Evolutionary conservation across 2,888 invertebrate genomes (phyloP).

Genomic region (Fissipunctia ypsillon): DNA sequence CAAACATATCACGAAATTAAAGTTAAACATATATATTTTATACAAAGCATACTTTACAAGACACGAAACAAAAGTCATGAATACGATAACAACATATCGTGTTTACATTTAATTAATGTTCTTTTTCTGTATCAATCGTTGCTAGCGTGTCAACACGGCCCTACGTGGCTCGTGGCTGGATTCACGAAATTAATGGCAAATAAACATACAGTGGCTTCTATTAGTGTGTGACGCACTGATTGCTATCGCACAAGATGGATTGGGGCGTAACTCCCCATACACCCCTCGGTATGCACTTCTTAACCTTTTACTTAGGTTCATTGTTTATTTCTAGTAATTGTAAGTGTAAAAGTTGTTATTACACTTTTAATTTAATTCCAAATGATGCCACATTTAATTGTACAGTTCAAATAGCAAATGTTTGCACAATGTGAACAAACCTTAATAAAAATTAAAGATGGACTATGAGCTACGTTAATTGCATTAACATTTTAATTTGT

Average conservation of each 20-base stretch:
- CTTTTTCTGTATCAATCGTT: slow-evolving; percentile 54
- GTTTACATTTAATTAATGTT: slow-evolving; percentile 56
- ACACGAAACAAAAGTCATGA: slow-evolving; percentile 31
- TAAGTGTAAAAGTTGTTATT: background rate
- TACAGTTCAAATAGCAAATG: slow-evolving; percentile 12
- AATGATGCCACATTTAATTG: slow-evolving; percentile 21
- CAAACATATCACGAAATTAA: slow-evolving; percentile 10
- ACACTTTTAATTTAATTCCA: slow-evolving; percentile 8
- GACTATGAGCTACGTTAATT: slow-evolving; percentile 57
- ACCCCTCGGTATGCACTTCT: slow-evolving; percentile 59
- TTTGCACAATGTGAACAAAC: slow-evolving; percentile 36
- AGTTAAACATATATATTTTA: slow-evolving; percentile 3
- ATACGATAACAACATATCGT: slow-evolving; percentile 36
- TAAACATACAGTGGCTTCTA: slow-evolving; percentile 72
- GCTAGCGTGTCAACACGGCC: slow-evolving; percentile 46
- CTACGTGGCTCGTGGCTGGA: slow-evolving; percentile 58
- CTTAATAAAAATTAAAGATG: slow-evolving; percentile 44
- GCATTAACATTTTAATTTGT: slow-evolving; percentile 59
- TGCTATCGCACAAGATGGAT: slow-evolving; percentile 74
- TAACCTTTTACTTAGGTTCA: slow-evolving; percentile 28
- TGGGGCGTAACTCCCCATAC: slow-evolving; percentile 47
- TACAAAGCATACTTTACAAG: slow-evolving; percentile 18
- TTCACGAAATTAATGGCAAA: slow-evolving; percentile 72
- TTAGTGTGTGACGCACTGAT: slow-evolving; percentile 74
- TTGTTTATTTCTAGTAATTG: slow-evolving; percentile 28